Percentiles rank a stretch among this genome's conserved stretches.
Evolutionary conservation across 2,797 vertebrate genomes (phyloP).

Genomic region (Crocodylus rhombifer): DNA sequence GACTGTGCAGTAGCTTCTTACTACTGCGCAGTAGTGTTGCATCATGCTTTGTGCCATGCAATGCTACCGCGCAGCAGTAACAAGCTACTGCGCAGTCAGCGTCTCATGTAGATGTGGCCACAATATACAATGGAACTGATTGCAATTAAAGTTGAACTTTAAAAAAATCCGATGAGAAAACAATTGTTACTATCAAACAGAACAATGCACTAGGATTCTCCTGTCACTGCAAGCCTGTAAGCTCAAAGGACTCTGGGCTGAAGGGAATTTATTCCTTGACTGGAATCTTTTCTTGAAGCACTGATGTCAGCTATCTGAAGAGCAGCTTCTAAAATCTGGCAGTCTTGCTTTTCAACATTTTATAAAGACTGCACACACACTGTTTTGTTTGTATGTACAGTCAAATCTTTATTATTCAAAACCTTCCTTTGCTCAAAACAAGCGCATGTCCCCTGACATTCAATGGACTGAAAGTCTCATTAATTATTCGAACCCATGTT

Average conservation of each 20-base stretch:
- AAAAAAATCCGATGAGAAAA: not conserved
- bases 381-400: not conserved
- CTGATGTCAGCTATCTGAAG: not conserved
- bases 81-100: too few relatives aligned
- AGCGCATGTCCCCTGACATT: not conserved
- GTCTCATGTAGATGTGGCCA: too few relatives aligned
- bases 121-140: too few relatives aligned
- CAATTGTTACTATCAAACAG: not conserved
- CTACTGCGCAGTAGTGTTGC: too few relatives aligned
- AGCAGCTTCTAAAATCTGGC: not conserved
- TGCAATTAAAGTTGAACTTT: too few relatives aligned
- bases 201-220: too few relatives aligned
- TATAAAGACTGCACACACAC: not conserved
- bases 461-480: constrained; percentile 43
- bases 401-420: not conserved
- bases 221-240: not conserved
- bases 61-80: too few relatives aligned
- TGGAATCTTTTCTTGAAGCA: not conserved
- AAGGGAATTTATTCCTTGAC: not conserved
- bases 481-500: constrained; percentile 42
- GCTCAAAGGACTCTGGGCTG: not conserved
- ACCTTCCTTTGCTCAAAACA: constrained; percentile 8
- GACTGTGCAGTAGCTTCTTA: too few relatives aligned
- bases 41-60: too few relatives aligned
- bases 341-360: not conserved